phyloP scores from a whole-genome alignment of 2,888 invertebrate genomes.

The Panopea generosa region DNA sequence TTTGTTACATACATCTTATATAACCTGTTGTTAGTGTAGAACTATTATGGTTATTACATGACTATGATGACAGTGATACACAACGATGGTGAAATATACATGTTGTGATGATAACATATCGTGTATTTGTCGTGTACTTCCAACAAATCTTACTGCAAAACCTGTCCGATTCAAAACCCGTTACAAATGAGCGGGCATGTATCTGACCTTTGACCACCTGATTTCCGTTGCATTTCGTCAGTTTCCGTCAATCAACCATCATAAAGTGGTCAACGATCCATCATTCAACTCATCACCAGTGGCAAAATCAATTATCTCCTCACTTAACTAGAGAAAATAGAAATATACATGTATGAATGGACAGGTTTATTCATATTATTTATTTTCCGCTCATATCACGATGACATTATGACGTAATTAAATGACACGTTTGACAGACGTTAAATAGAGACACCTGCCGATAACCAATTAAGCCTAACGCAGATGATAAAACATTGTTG shows the following conservation, averaged over 20 bases:
- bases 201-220: constrained; percentile 45
- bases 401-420: constrained; percentile 28
- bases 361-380: constrained; percentile 53
- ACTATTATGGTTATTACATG: no score
- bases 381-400: constrained; percentile 28
- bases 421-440: no score
- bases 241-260: constrained; percentile 20
- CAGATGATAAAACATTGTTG: no score
- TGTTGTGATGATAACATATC: background rate
- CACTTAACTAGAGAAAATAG: constrained; percentile 50
- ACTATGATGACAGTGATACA: no score
- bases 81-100: background rate
- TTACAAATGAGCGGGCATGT: constrained; percentile 52
- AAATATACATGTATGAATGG: constrained; percentile 47
- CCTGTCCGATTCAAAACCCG: background rate
- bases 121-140: constrained; percentile 1
- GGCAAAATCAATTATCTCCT: constrained; percentile 62
- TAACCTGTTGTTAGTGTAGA: no score
- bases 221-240: no score
- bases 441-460: no score
- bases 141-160: constrained; percentile 15
- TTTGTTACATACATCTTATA: no score
- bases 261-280: constrained; percentile 47
- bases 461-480: no score
- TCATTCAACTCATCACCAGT: constrained; percentile 50